A percentile compares a stretch with the other conserved stretches of the same genome.
Evolutionary conservation across 2,888 invertebrate species (phyloP).

Genomic region (Stenotaenia linearis): DNA sequence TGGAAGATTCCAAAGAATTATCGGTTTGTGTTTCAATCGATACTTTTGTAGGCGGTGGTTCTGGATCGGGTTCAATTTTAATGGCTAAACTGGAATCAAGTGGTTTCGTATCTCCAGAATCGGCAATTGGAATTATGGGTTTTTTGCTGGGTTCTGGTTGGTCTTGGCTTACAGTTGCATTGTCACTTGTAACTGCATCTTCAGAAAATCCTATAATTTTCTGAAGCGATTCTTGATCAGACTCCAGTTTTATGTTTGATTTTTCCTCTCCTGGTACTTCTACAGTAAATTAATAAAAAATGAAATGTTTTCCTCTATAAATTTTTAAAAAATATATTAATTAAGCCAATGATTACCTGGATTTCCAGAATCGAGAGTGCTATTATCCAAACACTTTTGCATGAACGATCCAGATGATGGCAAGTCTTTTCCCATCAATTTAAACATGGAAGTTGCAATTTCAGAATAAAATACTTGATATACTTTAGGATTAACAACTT

Average conservation of each 20-base stretch:
- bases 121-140: neutral
- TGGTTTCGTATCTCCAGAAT: neutral
- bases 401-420: constrained; percentile 52
- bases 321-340: neutral
- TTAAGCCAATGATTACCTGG: neutral
- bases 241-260: neutral
- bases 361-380: constrained; percentile 38
- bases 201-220: neutral
- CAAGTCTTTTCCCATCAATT: constrained; percentile 68
- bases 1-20: neutral
- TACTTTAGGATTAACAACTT: constrained; percentile 91
- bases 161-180: neutral
- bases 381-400: constrained; percentile 26
- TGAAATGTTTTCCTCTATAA: neutral
- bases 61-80: neutral
- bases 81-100: neutral
- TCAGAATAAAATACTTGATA: constrained; percentile 78
- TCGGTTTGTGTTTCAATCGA: neutral
- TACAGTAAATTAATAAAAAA: neutral
- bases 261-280: neutral
- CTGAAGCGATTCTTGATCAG: neutral
- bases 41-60: neutral
- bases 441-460: constrained; percentile 84
- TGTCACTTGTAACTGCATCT: neutral
- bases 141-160: neutral